Evolutionary conservation across 1,140 invertebrate genomes (phyloP).

Genomic region (Penaeus japonicus): DNA sequence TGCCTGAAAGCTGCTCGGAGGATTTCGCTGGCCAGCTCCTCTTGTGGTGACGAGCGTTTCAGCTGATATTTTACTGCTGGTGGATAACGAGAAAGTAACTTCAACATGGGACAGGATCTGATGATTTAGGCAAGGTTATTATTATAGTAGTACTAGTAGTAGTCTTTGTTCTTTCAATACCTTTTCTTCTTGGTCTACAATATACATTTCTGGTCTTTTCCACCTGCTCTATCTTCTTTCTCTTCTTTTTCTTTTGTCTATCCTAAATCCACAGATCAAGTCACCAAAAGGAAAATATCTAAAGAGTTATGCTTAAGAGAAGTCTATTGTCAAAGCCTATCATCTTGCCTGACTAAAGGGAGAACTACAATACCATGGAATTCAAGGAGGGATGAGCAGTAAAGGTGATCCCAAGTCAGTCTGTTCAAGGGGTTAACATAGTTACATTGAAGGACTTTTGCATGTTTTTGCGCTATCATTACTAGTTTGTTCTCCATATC

Average conservation of each 20-base stretch:
- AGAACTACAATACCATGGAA: not conserved
- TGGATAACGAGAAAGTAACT: conserved; percentile 11
- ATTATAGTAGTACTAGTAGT: too few relatives aligned
- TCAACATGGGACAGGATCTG: not conserved
- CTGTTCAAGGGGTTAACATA: not conserved
- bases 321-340: conserved; percentile 29
- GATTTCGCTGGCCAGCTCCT: conserved; percentile 42
- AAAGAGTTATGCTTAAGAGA: not conserved
- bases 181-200: not conserved
- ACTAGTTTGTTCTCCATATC: not conserved
- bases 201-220: not conserved
- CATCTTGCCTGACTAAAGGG: conserved; percentile 6
- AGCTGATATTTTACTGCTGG: not conserved
- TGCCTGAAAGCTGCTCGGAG: conserved; percentile 54
- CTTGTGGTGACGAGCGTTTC: conserved; percentile 45
- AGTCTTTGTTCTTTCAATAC: not conserved
- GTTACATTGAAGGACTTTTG: not conserved
- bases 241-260: not conserved
- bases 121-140: too few relatives aligned
- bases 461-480: conserved; percentile 16
- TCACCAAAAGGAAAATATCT: conserved; percentile 14
- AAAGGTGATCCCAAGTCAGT: conserved; percentile 20
- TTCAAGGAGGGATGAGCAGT: not conserved
- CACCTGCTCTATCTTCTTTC: not conserved
- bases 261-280: conserved; percentile 19